Conservation (phyloP, 2,113 vertebrate species). For the Catharus minimus region DNA sequence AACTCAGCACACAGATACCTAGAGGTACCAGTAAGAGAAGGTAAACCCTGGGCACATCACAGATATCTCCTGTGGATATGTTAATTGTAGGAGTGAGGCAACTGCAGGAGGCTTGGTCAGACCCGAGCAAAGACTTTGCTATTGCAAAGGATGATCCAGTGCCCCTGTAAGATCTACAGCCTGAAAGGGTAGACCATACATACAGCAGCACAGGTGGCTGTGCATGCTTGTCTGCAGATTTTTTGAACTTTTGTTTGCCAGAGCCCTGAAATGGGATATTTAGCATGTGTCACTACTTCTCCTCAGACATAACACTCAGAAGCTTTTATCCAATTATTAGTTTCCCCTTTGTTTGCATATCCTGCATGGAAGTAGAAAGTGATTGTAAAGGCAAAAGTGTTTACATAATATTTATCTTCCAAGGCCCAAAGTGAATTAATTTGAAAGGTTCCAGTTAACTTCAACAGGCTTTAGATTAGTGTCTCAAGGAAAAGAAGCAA, state of each 20-base stretch:
- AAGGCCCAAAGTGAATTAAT: not conserved
- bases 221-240: not conserved
- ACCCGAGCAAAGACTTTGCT: not conserved
- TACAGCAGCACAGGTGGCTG: not conserved
- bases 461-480: not conserved
- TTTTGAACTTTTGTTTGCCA: not conserved
- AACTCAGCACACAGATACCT: not conserved
- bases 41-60: not conserved
- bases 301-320: not conserved
- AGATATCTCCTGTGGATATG: not conserved
- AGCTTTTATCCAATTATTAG: not conserved
- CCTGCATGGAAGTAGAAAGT: not conserved
- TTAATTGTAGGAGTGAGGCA: not conserved
- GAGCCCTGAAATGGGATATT: not conserved
- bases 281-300: rapidly evolving
- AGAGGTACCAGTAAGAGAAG: not conserved
- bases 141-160: not conserved
- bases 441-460: not conserved
- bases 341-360: not conserved
- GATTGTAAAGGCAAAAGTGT: not conserved
- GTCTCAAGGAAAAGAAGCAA: constrained; percentile 9
- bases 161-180: not conserved
- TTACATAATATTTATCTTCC: not conserved
- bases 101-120: not conserved
- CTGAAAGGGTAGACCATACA: rapidly evolving